Conservation (phyloP, 2,113 vertebrate genomes). For the Prinia subflava region DNA sequence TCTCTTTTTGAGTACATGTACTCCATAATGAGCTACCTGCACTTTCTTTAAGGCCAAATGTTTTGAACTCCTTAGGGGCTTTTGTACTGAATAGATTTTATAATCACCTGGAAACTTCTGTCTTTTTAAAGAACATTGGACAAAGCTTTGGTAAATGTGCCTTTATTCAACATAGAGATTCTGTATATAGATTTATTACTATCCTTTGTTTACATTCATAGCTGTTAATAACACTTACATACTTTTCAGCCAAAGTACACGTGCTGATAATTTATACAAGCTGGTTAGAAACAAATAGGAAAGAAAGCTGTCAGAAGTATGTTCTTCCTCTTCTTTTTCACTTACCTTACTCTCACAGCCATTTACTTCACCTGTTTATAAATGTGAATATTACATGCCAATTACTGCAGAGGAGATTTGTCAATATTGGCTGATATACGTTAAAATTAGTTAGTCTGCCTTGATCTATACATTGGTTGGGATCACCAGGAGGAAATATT, state of each 20-base stretch:
- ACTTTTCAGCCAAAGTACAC: background rate
- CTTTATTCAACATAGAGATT: background rate
- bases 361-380: background rate
- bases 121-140: background rate
- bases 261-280: background rate
- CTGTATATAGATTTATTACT: background rate
- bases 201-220: background rate
- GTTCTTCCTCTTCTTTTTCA: background rate
- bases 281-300: background rate
- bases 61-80: background rate
- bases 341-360: background rate
- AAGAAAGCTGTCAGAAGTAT: background rate
- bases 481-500: background rate
- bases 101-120: background rate
- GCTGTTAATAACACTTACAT: background rate
- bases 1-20: background rate
- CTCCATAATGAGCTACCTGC: background rate
- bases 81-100: background rate
- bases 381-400: background rate
- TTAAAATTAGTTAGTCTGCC: background rate
- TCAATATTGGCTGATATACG: fast-evolving
- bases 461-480: background rate
- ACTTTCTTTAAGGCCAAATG: background rate
- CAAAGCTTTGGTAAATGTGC: background rate
- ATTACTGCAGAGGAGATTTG: background rate